Base-by-base conservation (phyloP, 2,797 vertebrate genomes). In the Gobio occitaniae region DNA sequence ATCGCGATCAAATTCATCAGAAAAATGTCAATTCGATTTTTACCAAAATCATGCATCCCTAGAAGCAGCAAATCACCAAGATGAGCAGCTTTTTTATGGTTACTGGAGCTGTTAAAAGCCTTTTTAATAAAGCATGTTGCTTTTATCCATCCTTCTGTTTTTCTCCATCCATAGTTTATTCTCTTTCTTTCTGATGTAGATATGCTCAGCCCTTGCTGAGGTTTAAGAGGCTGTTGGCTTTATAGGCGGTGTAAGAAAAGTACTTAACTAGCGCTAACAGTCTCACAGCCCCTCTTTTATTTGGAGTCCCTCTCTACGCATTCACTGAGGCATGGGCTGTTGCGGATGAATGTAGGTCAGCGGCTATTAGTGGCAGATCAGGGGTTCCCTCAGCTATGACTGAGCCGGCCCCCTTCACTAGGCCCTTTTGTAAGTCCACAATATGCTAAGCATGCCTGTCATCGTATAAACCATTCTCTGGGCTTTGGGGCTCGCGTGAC, bases 271-370 rank as follows among this genome's bases (percentile, higher is more conserved):
- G 74, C 3, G 36, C 74, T 59, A 78, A 47, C 52, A 71, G 61
- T 84, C 72, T 41, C 50, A 80, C 29, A 36, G 11, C 25, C 78
- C 17, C 21, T 77, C 70, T 87, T 65, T 86, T 68, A 81, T 86
- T 77, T 77, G 29, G 29, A 82, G 50, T 47, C 61, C 13, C 32
- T 77, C 61, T 81, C 63, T 41, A 54, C 5, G 11, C 69, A 11
- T 65, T 85, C 29, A 65, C 50, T 65, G 44, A 63, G 47, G 76
- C 82, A 84, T 76, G 41, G 66, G 83, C 72, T 78, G 72, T 41
- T 86, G 61, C 15, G 15, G 75, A 77, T 71, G 70, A 87, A 86
- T 89, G 80, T 87, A 84, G 88, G 88, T 88, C 85, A 87, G 84
- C 36, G 32, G 10, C 80, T 85, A 83, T 87, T 83, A 63, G 71